These are phyloP conservation scores for Drosophila nigromelanica DNA, from an alignment of 1,140 invertebrate species.

Conservation along the genomic window DNA sequence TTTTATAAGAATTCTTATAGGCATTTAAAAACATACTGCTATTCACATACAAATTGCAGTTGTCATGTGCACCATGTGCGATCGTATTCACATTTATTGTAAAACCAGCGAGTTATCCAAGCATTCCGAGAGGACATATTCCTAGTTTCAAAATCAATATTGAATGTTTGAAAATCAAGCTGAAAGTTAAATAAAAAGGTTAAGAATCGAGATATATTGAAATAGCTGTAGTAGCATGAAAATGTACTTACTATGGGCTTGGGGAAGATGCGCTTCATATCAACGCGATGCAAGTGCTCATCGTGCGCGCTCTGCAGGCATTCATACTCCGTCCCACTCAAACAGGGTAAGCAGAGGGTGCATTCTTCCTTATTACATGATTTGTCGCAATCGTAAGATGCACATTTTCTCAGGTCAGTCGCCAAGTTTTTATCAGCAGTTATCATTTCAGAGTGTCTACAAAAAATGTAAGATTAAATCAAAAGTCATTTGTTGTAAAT, in stretches of 20 bases:
- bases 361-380: conserved; percentile 89
- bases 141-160: conserved; percentile 52
- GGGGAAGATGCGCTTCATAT: conserved; percentile 92
- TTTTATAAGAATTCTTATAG: too few species aligned
- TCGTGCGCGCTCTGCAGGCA: conserved; percentile 88
- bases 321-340: conserved; percentile 86
- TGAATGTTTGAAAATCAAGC: conserved; percentile 32
- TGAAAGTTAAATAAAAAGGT: conserved; percentile 25
- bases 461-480: background rate
- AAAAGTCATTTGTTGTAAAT: background rate
- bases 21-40: too few species aligned
- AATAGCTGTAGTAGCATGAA: background rate
- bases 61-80: conserved; percentile 62
- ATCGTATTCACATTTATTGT: conserved; percentile 73
- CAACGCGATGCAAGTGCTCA: conserved; percentile 91
- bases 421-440: conserved; percentile 92
- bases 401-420: conserved; percentile 90
- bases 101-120: conserved; percentile 74
- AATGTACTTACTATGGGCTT: conserved; percentile 87
- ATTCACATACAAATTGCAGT: background rate
- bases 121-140: conserved; percentile 60
- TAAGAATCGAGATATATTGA: background rate
- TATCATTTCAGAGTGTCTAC: conserved; percentile 86
- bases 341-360: conserved; percentile 90
- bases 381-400: conserved; percentile 85